phyloP scores from a whole-genome alignment of 1,140 invertebrate species.

The Drosophila ohnishii region DNA sequence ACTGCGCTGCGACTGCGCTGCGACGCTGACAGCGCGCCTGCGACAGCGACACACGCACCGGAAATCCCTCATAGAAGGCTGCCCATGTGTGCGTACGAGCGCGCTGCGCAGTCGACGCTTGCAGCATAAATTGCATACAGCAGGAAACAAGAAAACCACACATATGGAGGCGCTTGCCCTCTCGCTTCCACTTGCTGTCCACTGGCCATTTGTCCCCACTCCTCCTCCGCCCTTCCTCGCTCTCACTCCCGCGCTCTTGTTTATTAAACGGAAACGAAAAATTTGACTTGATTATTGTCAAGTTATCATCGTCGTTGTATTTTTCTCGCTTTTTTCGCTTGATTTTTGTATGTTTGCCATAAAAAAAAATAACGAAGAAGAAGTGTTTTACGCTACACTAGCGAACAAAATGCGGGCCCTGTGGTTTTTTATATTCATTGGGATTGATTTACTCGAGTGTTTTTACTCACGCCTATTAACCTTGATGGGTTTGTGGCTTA shows the following conservation, averaged over 20 bases:
- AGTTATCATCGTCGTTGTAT: constrained; percentile 55
- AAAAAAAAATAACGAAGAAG: constrained; percentile 20
- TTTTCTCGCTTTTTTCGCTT: constrained; percentile 33
- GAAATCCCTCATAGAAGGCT: constrained; percentile 76
- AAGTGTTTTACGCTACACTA: constrained; percentile 26
- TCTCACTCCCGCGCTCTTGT: constrained; percentile 34
- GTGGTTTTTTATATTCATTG: constrained; percentile 21
- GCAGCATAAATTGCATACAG: constrained; percentile 74
- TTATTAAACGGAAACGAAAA: constrained; percentile 81
- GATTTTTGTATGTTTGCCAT: constrained; percentile 47
- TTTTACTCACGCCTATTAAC: constrained; percentile 73
- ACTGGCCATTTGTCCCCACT: constrained; percentile 4
- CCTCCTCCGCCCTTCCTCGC: constrained; percentile 1
- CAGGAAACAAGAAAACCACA: constrained; percentile 54
- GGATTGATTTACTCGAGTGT: constrained; percentile 10
- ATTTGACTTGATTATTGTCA: constrained; percentile 81
- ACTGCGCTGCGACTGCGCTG: constrained; percentile 7
- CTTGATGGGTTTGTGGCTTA: constrained; percentile 32
- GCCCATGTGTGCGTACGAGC: constrained; percentile 18
- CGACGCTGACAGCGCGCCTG: constrained; percentile 12
- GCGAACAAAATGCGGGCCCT: constrained; percentile 54
- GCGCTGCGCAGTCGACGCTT: constrained; percentile 43
- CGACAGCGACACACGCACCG: constrained; percentile 65
- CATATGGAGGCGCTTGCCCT: constrained; percentile 35
- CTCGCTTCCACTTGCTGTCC: constrained; percentile 10